A percentile compares a stretch with the other conserved stretches of the same genome.
phyloP scores from a whole-genome alignment of 2,113 vertebrate species.

The rat (Rattus norvegicus) region GRCr8 NC_086019.1:165916001-165916500 shows the following conservation, averaged over 20 bases:
- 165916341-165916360: conserved; percentile 93
- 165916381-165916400: conserved; percentile 96
- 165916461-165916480: conserved; percentile 93
- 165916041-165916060: neutral
- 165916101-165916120: conserved; percentile 17
- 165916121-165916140: neutral
- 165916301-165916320: neutral
- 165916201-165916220: neutral
- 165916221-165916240: neutral
- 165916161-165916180: conserved; percentile 9
- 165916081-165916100: conserved; percentile 2
- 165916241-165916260: neutral
- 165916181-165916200: conserved; percentile 9
- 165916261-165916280: neutral
- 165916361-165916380: conserved; percentile 92
- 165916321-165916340: conserved; percentile 86
- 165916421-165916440: conserved; percentile 96
- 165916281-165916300: neutral
- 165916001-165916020: neutral
- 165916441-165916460: conserved; percentile 92
- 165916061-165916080: neutral
- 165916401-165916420: conserved; percentile 95
- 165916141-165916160: conserved; percentile 23
- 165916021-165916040: neutral
- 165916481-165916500: conserved; percentile 84